Base-by-base conservation (phyloP, 2,797 vertebrate genomes). In the Florisuga fusca region DNA sequence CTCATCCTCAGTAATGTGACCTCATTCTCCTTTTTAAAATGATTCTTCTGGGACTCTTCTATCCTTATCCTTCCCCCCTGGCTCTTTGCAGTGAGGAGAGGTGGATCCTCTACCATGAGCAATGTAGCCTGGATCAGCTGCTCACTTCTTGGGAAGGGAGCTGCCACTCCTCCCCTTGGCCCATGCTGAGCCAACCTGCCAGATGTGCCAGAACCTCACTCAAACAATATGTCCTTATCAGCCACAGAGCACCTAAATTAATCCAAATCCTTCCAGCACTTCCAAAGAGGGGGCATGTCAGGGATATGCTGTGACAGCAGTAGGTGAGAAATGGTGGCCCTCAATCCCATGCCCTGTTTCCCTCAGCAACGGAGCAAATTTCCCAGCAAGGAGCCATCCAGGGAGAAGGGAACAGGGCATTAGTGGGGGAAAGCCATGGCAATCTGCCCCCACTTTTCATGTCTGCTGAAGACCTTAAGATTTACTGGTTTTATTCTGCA, bases 1-100 rank as follows among this genome's bases (percentile, higher is more conserved):
- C 95, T 96, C 96, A 96, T 96, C 93, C 86, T 89, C 63, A 82
- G 93, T 93, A 96, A 95, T 91, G 86, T 95, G 96, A 96, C 95
- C 96, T 96, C 94, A 95, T 96, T 96, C 93, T 87, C 81, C 83
- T 95, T 69, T 91, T 91, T 38, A 15, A 93, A 94, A 91, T 57
- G 0, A 54, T 82, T 90, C 96, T 94, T 91, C 80, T 90, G 93
- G 88, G 90, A 94, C 80, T 94, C 64, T 96, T 68, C 61, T 87
- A 68, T 72, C 45, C 74, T 90, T 73, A 79, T 18, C 36, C 53
- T 71, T 55, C 43, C 43, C 43, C 91, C 80, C 87, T 74, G 62
- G 69, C 71, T 90, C 48, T 59, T 31, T 0, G 1, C 51, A 89
- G 51, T n/a, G 69, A 6, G 27, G 73, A 84, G 74, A 79, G 34